Conservation (phyloP, 2,888 invertebrate species). For the Linnaemya vulpina region DNA sequence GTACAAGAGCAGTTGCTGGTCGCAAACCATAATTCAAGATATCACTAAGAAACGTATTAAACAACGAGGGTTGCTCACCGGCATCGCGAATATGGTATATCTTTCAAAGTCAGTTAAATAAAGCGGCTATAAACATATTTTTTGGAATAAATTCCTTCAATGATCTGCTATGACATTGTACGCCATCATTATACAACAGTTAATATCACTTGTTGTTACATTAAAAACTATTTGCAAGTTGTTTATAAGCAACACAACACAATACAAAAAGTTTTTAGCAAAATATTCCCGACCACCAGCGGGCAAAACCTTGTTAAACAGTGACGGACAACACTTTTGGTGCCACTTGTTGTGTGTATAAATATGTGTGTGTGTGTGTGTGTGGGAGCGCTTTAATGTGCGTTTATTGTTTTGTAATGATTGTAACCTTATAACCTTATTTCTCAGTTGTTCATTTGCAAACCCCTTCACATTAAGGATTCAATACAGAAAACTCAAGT, state of each 20-base stretch:
- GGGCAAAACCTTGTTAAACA: conserved; percentile 59
- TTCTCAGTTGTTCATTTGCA: conserved; percentile 42
- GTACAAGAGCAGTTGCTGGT: too few species aligned
- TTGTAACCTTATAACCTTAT: conserved; percentile 76
- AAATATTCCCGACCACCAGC: conserved; percentile 50
- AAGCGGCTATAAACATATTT: not conserved
- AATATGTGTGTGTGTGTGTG: not conserved
- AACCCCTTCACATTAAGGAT: conserved; percentile 7
- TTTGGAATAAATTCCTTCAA: conserved; percentile 12
- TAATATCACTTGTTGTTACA: conserved; percentile 8
- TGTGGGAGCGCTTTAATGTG: not conserved
- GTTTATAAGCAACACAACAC: conserved; percentile 6
- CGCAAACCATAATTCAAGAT: too few species aligned
- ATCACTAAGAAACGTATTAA: too few species aligned
- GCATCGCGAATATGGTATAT: too few species aligned
- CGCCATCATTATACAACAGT: conserved; percentile 38
- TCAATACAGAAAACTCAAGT: conserved; percentile 58
- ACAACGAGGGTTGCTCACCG: too few species aligned
- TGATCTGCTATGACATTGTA: conserved; percentile 17
- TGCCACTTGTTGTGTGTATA: conserved; percentile 24
- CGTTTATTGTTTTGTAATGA: conserved; percentile 50
- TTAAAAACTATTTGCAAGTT: conserved; percentile 16
- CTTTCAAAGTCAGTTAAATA: too few species aligned
- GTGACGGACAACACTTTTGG: conserved; percentile 37
- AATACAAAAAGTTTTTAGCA: conserved; percentile 44